These are phyloP conservation scores for Nycticebus coucang DNA, from an alignment of 2,113 vertebrate genomes.

Conservation along the genomic window DNA sequence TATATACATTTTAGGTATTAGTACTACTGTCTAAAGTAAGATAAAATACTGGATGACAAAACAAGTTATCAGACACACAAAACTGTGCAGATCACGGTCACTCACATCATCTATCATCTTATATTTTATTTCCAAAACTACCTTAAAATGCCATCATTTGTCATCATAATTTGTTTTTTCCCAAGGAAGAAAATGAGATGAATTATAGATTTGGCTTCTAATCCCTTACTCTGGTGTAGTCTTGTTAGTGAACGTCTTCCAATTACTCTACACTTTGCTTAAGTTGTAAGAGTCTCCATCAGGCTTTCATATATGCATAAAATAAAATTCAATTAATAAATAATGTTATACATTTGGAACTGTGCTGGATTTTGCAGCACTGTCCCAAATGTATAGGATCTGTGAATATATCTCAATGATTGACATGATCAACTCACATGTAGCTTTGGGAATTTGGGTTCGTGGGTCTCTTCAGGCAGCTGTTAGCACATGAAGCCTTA, in stretches of 20 bases:
- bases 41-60: constrained; percentile 26
- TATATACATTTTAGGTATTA: neutral
- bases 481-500: neutral
- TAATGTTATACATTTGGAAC: neutral
- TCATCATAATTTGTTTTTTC: neutral
- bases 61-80: neutral
- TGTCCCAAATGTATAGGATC: neutral
- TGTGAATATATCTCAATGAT: neutral
- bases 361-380: neutral
- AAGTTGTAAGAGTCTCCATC: neutral
- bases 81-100: neutral
- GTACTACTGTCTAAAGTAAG: neutral
- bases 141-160: neutral
- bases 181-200: neutral
- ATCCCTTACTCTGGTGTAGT: neutral
- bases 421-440: neutral
- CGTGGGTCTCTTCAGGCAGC: neutral
- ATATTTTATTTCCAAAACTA: neutral
- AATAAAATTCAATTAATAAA: constrained; percentile 12
- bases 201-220: neutral
- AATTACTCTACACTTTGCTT: neutral
- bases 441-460: neutral
- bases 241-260: neutral
- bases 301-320: neutral
- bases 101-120: neutral